Evolutionary conservation across 2,888 invertebrate genomes (phyloP).

Genomic region (Metellina segmentata): DNA sequence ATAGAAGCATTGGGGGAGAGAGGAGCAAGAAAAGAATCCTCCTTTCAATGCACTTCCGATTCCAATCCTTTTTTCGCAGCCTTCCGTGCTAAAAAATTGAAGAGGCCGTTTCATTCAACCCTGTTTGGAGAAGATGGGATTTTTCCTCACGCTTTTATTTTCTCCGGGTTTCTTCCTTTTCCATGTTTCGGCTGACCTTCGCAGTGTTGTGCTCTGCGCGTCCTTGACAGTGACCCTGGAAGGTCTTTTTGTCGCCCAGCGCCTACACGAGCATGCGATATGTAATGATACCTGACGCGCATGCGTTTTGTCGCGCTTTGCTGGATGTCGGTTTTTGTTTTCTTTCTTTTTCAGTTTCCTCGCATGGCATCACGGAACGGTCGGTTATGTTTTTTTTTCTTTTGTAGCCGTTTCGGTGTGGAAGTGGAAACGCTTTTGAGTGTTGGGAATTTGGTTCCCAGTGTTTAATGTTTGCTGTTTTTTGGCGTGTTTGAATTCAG

Average conservation of each 20-base stretch:
- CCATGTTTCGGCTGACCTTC: constrained; percentile 59
- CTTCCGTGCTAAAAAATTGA: constrained; percentile 38
- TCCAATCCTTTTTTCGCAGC: constrained; percentile 18
- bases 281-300: constrained; percentile 45
- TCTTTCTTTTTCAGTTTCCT: background rate
- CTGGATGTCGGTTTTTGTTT: constrained; percentile 8
- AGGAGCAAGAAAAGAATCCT: background rate
- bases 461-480: no score
- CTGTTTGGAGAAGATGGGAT: constrained; percentile 49
- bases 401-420: constrained; percentile 12
- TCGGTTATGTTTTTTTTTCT: background rate
- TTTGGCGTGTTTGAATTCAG: no score
- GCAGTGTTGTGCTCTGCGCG: background rate
- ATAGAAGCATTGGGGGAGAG: background rate
- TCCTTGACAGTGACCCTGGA: constrained; percentile 66
- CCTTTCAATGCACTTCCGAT: constrained; percentile 39
- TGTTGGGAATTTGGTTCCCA: no score
- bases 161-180: constrained; percentile 62
- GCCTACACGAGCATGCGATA: constrained; percentile 44
- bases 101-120: constrained; percentile 52
- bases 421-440: constrained; percentile 6
- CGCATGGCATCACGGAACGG: background rate
- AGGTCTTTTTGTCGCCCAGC: constrained; percentile 52
- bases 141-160: constrained; percentile 55
- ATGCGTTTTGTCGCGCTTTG: constrained; percentile 60